Evolutionary conservation across 1,140 invertebrate genomes (phyloP).

Genomic region (Drosophila sproati): DNA sequence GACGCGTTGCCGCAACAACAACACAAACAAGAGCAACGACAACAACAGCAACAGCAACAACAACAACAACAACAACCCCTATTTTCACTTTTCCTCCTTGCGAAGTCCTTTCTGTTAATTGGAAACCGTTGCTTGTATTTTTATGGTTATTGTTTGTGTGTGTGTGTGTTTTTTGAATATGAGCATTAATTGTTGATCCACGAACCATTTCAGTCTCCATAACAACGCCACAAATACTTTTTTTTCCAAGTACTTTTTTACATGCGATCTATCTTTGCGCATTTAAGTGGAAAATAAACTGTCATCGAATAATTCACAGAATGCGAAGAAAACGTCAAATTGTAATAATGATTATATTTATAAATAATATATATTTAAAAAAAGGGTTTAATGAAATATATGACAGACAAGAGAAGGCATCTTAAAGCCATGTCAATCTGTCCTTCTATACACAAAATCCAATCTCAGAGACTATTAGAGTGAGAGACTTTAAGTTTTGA

Average conservation of each 20-base stretch:
- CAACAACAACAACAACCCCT: slow-evolving; percentile 30
- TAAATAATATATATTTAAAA: too few species aligned
- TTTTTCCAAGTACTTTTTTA: not conserved
- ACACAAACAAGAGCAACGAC: slow-evolving; percentile 26
- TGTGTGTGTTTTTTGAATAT: slow-evolving; percentile 5
- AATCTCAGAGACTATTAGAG: too few species aligned
- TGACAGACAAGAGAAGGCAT: too few species aligned
- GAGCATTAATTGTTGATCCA: slow-evolving; percentile 33
- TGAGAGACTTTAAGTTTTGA: too few species aligned
- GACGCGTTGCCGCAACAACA: slow-evolving; percentile 26
- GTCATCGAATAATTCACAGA: too few species aligned
- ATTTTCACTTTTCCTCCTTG: not conserved
- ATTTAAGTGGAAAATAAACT: too few species aligned
- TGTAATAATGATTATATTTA: too few species aligned
- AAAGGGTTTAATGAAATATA: too few species aligned
- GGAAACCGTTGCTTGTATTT: slow-evolving; percentile 17
- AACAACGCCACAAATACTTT: not conserved
- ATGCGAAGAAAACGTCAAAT: too few species aligned
- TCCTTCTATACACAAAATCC: too few species aligned
- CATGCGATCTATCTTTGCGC: too few species aligned
- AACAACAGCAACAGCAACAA: not conserved
- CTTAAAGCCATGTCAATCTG: too few species aligned
- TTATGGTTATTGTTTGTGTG: slow-evolving; percentile 1
- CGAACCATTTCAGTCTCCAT: slow-evolving; percentile 9
- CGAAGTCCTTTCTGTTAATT: slow-evolving; percentile 3